Evolutionary conservation across 1,140 invertebrate genomes (phyloP).

Genomic region (Nilaparvata lugens): DNA sequence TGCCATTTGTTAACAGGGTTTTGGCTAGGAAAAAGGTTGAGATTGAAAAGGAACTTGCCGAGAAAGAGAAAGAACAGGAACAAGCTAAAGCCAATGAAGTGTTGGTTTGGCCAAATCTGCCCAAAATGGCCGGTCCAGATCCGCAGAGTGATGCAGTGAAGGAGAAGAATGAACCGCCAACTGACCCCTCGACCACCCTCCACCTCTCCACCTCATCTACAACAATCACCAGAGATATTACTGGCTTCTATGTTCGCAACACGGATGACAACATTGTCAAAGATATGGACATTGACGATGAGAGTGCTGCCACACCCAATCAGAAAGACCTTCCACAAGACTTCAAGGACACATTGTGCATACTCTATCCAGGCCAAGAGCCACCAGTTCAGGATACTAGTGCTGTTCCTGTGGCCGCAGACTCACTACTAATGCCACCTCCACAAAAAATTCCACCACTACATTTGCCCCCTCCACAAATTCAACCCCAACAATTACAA

Average conservation of each 20-base stretch:
- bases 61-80: background rate
- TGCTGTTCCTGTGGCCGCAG: background rate
- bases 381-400: background rate
- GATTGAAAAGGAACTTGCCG: background rate
- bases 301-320: background rate
- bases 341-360: conserved; percentile 2
- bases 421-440: background rate
- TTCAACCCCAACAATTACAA: background rate
- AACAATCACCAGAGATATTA: too few relatives aligned
- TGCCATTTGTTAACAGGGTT: conserved; percentile 1
- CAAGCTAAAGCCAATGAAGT: background rate
- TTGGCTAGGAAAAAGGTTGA: background rate
- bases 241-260: background rate
- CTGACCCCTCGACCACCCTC: background rate
- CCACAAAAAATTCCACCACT: background rate
- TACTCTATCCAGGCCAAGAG: background rate
- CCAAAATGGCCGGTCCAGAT: background rate
- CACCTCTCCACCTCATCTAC: background rate
- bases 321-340: background rate
- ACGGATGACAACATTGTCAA: background rate
- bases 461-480: background rate
- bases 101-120: conserved; percentile 7
- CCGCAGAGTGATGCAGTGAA: background rate
- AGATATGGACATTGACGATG: conserved; percentile 7
- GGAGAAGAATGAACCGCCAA: background rate